Base-by-base conservation (phyloP, 2,797 vertebrate genomes). In the Spondyliosoma cantharus region DNA sequence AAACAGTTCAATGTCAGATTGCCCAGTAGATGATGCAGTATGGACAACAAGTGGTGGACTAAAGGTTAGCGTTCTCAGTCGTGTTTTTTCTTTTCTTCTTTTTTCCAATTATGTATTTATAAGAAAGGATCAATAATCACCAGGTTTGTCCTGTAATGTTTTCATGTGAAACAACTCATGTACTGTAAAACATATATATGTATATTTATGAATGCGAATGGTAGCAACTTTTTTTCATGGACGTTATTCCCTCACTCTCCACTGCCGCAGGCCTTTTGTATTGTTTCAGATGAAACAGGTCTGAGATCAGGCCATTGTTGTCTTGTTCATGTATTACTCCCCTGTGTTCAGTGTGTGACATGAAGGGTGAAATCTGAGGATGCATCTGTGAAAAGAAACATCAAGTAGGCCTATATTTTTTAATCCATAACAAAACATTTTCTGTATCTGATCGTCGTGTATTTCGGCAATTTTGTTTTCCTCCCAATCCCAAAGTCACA, bases 141-240 rank as follows among this genome's bases (percentile, higher is more conserved):
- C 16, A 0, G 48, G 52, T 73, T 86, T 69, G 48, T 71, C 71
- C 60, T 70, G 59, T 74, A 32, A 68, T 77, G 27, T 84, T 66
- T 67, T 81, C 50, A 83, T 76, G 56, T 86, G 37, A 87, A 88
- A 78, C 75, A 77, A 70, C 72, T 76, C 32, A 83, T 63, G 72
- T 87, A 84, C 85, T 82, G 78, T 89, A 87, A 24, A 60, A 63
- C 3, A 64, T 46, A 48, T 70, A 5, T 59, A 17, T 54, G 1
- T 62, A 17, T 54, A 24, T 78, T 24, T 65, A 71, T 53, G 32
- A 37, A 78, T 58, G 25, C 37, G 57, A 59, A 53, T 22, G 1
- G 70, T 76, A 77, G 42, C 13, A 65, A 25, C 58, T 29, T 60
- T 64, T 72, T 74, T 5, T 69, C 11, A 24, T 58, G 48, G 43